These are phyloP conservation scores for Gastrophysa polygoni DNA, from an alignment of 2,888 invertebrate species.

Conservation along the genomic window DNA sequence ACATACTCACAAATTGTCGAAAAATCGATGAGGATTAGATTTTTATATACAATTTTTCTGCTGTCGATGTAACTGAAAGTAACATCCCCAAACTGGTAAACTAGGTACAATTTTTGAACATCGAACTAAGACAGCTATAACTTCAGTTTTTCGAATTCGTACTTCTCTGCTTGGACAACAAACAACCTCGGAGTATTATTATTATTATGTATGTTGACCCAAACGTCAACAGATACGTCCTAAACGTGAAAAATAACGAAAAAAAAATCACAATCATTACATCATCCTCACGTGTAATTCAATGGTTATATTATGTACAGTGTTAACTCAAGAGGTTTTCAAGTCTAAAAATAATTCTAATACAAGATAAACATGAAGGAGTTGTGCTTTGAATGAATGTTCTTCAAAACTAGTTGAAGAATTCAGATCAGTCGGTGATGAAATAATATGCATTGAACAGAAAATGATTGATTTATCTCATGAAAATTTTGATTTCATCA, in stretches of 20 bases:
- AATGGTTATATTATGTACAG: slow-evolving; percentile 20
- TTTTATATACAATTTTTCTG: slow-evolving; percentile 43
- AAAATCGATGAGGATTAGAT: slow-evolving; percentile 32
- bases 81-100: slow-evolving; percentile 42
- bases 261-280: slow-evolving; percentile 22
- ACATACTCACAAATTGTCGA: slow-evolving; percentile 50
- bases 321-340: slow-evolving; percentile 20
- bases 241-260: slow-evolving; percentile 19
- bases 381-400: neutral
- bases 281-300: slow-evolving; percentile 18
- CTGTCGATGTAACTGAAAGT: slow-evolving; percentile 34
- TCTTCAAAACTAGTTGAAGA: neutral
- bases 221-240: neutral
- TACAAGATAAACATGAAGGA: neutral
- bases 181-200: neutral
- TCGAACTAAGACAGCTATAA: slow-evolving; percentile 34
- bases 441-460: neutral
- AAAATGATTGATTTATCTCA: neutral
- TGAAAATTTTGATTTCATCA: neutral
- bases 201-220: neutral
- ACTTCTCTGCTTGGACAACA: neutral
- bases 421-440: neutral
- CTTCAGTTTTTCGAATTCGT: neutral
- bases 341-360: slow-evolving; percentile 9
- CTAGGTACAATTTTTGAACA: slow-evolving; percentile 42